Conservation (phyloP, 2,888 invertebrate genomes). For the Dendrolimus houi region DNA sequence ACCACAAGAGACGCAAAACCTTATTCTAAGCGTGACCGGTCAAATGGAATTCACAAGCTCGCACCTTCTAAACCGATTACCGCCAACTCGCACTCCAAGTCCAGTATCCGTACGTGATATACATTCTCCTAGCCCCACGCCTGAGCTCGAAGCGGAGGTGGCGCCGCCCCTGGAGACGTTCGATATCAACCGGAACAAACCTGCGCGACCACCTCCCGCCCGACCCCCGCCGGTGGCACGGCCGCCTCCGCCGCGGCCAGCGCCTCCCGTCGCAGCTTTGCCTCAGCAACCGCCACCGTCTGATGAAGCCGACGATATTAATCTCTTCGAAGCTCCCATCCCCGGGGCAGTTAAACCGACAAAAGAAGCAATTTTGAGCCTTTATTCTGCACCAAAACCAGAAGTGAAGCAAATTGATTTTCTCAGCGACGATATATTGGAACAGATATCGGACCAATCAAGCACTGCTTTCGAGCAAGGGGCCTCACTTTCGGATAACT, state of each 20-base stretch:
- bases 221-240: conserved; percentile 60
- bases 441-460: conserved; percentile 33
- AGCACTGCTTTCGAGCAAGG: conserved; percentile 1
- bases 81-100: conserved; percentile 90
- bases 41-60: conserved; percentile 93
- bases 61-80: conserved; percentile 87
- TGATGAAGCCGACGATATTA: conserved; percentile 55
- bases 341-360: conserved; percentile 68
- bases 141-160: conserved; percentile 68
- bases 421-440: conserved; percentile 74
- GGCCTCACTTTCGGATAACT: background rate
- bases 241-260: conserved; percentile 65
- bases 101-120: conserved; percentile 89
- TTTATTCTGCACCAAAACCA: conserved; percentile 67
- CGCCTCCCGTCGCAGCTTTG: conserved; percentile 60
- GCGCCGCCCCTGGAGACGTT: conserved; percentile 25
- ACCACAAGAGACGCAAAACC: conserved; percentile 88
- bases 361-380: conserved; percentile 77
- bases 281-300: conserved; percentile 37
- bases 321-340: conserved; percentile 76
- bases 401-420: conserved; percentile 71
- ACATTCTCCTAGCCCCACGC: conserved; percentile 91
- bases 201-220: conserved; percentile 41
- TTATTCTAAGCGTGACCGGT: conserved; percentile 90
- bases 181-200: conserved; percentile 61